phyloP scores from a whole-genome alignment of 2,797 vertebrate genomes.

The Gymnothorax javanicus region DNA sequence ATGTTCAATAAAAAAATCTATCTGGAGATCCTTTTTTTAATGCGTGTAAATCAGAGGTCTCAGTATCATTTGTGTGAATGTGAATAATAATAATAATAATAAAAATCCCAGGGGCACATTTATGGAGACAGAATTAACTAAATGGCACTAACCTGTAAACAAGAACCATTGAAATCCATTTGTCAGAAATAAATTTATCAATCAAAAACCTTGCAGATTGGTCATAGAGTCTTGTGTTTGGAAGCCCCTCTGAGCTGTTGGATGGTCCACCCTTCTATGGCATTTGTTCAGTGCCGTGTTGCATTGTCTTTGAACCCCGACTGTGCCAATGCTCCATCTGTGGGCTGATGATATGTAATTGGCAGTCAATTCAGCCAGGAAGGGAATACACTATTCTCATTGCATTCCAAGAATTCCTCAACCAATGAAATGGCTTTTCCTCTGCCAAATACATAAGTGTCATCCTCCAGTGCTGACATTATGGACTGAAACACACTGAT shows the following conservation, averaged over 20 bases:
- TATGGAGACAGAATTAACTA: background rate
- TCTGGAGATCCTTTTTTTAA: background rate
- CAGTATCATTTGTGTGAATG: background rate
- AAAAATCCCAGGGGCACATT: background rate
- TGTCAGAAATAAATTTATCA: background rate
- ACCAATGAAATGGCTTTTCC: background rate
- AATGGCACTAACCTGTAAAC: background rate
- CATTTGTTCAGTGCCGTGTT: background rate
- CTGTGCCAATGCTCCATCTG: background rate
- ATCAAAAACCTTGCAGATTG: background rate
- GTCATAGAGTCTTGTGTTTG: background rate
- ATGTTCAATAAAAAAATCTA: background rate
- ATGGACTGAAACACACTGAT: background rate
- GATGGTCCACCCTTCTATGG: background rate
- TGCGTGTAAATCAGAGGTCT: background rate
- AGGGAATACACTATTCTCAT: background rate
- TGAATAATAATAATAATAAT: background rate
- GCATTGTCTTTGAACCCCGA: background rate
- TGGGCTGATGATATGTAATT: background rate
- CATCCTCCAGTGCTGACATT: background rate
- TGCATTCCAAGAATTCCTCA: background rate
- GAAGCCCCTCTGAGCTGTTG: background rate
- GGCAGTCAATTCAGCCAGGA: background rate
- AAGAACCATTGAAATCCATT: background rate
- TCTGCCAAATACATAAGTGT: background rate